Evolutionary conservation across 2,888 invertebrate genomes (phyloP).

Genomic region (Drosophila picticornis): DNA sequence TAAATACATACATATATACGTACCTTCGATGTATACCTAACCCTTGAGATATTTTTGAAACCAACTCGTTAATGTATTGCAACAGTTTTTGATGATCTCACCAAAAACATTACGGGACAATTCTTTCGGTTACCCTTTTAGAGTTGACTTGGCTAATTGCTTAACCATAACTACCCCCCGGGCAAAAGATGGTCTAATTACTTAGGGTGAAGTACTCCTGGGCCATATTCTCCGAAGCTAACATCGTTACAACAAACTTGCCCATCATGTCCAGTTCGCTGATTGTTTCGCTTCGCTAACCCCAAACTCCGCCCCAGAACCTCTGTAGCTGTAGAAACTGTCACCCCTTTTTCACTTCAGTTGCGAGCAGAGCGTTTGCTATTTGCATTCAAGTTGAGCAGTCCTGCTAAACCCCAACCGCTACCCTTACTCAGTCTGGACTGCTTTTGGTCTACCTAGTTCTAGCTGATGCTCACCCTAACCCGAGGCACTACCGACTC

Average conservation of each 20-base stretch:
- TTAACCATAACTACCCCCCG: conserved; percentile 35
- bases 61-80: conserved; percentile 52
- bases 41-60: conserved; percentile 21
- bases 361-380: conserved; percentile 37
- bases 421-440: conserved; percentile 23
- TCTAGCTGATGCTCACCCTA: conserved; percentile 4
- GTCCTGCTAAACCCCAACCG: neutral
- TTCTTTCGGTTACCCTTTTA: conserved; percentile 27
- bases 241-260: conserved; percentile 49
- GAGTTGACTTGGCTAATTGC: conserved; percentile 56
- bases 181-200: conserved; percentile 40
- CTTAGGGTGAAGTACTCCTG: conserved; percentile 22
- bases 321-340: conserved; percentile 28
- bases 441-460: conserved; percentile 10
- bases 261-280: conserved; percentile 76
- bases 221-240: conserved; percentile 31
- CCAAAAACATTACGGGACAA: conserved; percentile 47
- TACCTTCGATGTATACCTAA: conserved; percentile 1
- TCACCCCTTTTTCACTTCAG: conserved; percentile 66
- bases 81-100: conserved; percentile 21
- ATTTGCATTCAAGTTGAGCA: conserved; percentile 61
- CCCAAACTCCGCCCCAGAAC: conserved; percentile 4
- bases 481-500: conserved; percentile 12
- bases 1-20: neutral
- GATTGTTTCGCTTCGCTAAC: conserved; percentile 69